Evolutionary conservation across 1,140 invertebrate species (phyloP).

Genomic region (Fopius arisanus): DNA sequence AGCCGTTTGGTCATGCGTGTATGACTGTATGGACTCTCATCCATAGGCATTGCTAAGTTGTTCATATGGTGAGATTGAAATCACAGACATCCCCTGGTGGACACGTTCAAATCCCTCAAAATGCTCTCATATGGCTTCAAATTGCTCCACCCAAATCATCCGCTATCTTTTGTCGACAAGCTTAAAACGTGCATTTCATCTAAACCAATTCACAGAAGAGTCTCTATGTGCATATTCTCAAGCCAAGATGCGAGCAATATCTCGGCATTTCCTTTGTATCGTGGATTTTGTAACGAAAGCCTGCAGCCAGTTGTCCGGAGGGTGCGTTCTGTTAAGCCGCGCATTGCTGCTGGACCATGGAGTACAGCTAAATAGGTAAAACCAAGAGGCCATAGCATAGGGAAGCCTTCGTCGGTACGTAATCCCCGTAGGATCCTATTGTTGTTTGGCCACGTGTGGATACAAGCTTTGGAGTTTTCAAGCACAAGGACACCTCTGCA

Average conservation of each 20-base stretch:
- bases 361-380: not conserved
- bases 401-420: slow-evolving; percentile 42
- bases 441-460: slow-evolving; percentile 60
- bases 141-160: not conserved
- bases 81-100: slow-evolving; percentile 33
- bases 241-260: not conserved
- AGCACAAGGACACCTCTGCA: slow-evolving; percentile 39
- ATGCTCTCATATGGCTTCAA: too few species aligned
- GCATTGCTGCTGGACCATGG: slow-evolving; percentile 1
- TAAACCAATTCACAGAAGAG: not conserved
- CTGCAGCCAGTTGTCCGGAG: not conserved
- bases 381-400: slow-evolving; percentile 1
- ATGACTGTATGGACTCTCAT: not conserved
- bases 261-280: slow-evolving; percentile 30
- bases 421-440: slow-evolving; percentile 57
- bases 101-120: not conserved
- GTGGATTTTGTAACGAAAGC: slow-evolving; percentile 18
- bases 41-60: slow-evolving; percentile 1
- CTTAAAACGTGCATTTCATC: not conserved
- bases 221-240: slow-evolving; percentile 12
- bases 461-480: slow-evolving; percentile 57
- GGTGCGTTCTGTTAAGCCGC: slow-evolving; percentile 30
- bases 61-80: slow-evolving; percentile 28
- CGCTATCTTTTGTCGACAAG: not conserved
- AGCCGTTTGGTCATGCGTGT: slow-evolving; percentile 39